Base-by-base conservation (phyloP, 2,888 invertebrate genomes). In the Elmis aenea region DNA sequence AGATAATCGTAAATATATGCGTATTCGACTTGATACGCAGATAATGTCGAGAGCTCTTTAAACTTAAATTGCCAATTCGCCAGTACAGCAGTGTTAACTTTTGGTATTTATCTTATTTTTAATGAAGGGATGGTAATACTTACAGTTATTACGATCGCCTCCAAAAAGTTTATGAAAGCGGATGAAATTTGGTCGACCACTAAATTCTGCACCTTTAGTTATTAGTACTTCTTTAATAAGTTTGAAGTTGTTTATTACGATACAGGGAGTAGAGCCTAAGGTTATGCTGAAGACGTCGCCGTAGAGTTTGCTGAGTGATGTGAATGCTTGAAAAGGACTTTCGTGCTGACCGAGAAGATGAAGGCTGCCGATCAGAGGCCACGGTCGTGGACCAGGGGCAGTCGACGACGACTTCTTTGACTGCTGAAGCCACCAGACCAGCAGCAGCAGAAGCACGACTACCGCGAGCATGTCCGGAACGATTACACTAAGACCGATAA, bases 61-160 rank as follows among this genome's bases (percentile, higher is more conserved):
- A n/a, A n/a, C n/a, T n/a, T n/a, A n/a, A n/a, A n/a, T n/a, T n/a
- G n/a, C n/a, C n/a, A n/a, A n/a, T n/a, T n/a, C n/a, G n/a, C n/a
- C n/a, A n/a, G n/a, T n/a, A n/a, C n/a, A n/a, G n/a, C n/a, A n/a
- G n/a, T n/a, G n/a, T n/a, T n/a, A n/a, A n/a, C n/a, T n/a, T n/a
- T n/a, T n/a, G n/a, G n/a, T n/a, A n/a, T n/a, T n/a, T n/a, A n/a
- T n/a, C n/a, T n/a, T n/a, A n/a, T n/a, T n/a, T n/a, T n/a, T n/a
- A n/a, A n/a, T n/a, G n/a, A n/a, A n/a, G n/a, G n/a, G n/a, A n/a
- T n/a, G n/a, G n/a, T n/a, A n/a, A n/a, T 64, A 83, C 90, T 88
- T 68, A 90, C 89, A 89, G 62, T 89, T 88, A 66, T 87, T 86
- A 34, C 88, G 72, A 67, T 89, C 83, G 16, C 87, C 88, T 14